A percentile compares a stretch with the other conserved stretches of the same genome.
phyloP scores from a whole-genome alignment of 2,113 vertebrate species.

The Cacatua alba region DNA sequence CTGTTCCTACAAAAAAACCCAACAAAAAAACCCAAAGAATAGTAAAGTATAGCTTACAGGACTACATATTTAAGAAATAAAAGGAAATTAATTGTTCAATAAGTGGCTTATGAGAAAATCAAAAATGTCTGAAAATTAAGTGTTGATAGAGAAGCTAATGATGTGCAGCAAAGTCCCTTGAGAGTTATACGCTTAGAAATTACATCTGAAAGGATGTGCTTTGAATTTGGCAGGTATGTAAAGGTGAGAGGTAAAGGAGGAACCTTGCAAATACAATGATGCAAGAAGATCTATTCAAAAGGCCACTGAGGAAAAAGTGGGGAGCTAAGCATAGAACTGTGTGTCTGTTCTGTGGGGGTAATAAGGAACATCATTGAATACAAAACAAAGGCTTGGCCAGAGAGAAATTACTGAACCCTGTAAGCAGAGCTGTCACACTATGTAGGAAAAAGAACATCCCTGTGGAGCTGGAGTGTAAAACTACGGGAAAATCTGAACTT shows the following conservation, averaged over 20 bases:
- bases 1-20: not conserved
- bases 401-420: not conserved
- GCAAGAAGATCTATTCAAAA: not conserved
- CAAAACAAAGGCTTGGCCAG: not conserved
- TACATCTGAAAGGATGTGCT: not conserved
- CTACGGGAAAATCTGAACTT: not conserved
- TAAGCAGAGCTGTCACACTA: not conserved
- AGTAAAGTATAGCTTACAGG: not conserved
- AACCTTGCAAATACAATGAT: not conserved
- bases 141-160: not conserved
- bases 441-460: not conserved
- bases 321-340: not conserved
- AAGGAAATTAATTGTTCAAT: not conserved
- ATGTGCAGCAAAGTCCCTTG: not conserved
- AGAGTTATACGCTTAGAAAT: not conserved
- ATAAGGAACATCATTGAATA: not conserved
- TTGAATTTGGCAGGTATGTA: not conserved
- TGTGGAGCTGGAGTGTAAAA: not conserved
- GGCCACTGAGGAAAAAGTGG: not conserved
- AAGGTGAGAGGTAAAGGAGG: not conserved
- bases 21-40: not conserved
- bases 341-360: not conserved
- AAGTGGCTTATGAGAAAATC: not conserved
- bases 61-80: not conserved
- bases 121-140: not conserved